Evolutionary conservation across 2,113 vertebrate species (phyloP).

Genomic region (Telmatochromis sp.): DNA sequence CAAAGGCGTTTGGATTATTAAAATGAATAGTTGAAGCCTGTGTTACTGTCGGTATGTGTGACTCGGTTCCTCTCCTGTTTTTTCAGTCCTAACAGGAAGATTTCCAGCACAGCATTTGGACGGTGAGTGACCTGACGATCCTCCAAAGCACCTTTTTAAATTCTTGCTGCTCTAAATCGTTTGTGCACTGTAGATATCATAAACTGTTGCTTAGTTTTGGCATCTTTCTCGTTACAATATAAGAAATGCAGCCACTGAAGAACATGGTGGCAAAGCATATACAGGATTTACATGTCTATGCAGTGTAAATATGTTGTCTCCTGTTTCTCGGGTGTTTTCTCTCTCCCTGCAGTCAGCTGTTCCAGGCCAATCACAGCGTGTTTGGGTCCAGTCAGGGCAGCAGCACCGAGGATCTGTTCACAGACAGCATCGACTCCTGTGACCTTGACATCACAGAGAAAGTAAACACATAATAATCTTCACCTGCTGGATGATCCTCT

Average conservation of each 20-base stretch:
- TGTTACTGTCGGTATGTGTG: background rate
- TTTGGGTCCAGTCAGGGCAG: conserved; percentile 88
- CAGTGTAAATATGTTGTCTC: background rate
- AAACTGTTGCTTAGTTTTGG: background rate
- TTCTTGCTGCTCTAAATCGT: background rate
- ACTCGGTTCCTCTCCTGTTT: background rate
- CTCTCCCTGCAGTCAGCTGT: conserved; percentile 77
- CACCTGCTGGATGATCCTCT: background rate
- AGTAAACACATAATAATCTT: conserved; percentile 52
- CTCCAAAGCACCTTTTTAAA: background rate
- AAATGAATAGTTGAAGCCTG: background rate
- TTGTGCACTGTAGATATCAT: background rate
- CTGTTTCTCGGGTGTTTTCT: no score
- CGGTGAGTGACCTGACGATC: conserved; percentile 74
- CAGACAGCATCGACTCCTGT: conserved; percentile 92
- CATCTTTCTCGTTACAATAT: background rate
- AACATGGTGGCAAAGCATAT: background rate
- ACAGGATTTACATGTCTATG: background rate
- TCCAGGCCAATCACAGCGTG: conserved; percentile 85
- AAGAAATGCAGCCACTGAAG: background rate
- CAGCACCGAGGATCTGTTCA: conserved; percentile 94
- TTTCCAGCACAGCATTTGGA: conserved; percentile 93
- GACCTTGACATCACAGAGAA: conserved; percentile 94
- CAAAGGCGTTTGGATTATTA: background rate
- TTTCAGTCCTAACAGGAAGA: conserved; percentile 89